Evolutionary conservation across 2,797 vertebrate genomes (phyloP), one percentile per base, ranked within the genome.

Genomic region (Eremophila alpestris): DNA sequence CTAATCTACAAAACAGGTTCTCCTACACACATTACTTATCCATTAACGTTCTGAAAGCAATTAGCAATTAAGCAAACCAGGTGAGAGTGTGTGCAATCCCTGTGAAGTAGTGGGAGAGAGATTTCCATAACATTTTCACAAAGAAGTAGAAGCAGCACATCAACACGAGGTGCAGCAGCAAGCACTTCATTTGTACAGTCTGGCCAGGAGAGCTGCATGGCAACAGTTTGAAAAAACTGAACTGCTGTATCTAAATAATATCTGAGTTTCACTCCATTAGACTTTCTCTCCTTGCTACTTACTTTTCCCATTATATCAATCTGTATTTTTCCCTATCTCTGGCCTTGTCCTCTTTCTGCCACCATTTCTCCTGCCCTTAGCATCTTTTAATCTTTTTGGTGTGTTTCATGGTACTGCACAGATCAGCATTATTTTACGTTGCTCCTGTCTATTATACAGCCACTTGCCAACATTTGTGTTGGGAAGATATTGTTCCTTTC

Each of bases 1-100:
- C 59, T 93, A 89, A 96, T 96, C 93, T 95, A 82, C 45, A 83
- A 91, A 96, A 88, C 9, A 7, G 63, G 38, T 67, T 96, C 62
- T 90, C 67, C 45, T 76, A 36, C n/a, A 51, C 16, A 48, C 62
- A 74, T 93, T 94, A 93, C 46, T 96, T 59, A 64, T 38, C 87
- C 90, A 96, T 93, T 96, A 88, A 77, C 30, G 14, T 83, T 93
- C 63, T 90, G 69, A 83, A 45, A 91, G 67, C 60, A 80, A 93
- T 90, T 78, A 94, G 74, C 65, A 91, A 75, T 89, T 69, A 94
- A 70, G 30, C 62, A 85, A 52, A 67, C 68, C 3, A 8, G 62
- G 65, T 75, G 89, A 91, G 9, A 92, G 51, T 29, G 23, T 26
- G 40, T 38, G 36, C 41, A 73, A 32, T 20, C 49, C 32, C 77